Evolutionary conservation across 2,888 invertebrate species (phyloP), one percentile per base, ranked within the genome.

Genomic region (Aporophyla lueneburgensis): DNA sequence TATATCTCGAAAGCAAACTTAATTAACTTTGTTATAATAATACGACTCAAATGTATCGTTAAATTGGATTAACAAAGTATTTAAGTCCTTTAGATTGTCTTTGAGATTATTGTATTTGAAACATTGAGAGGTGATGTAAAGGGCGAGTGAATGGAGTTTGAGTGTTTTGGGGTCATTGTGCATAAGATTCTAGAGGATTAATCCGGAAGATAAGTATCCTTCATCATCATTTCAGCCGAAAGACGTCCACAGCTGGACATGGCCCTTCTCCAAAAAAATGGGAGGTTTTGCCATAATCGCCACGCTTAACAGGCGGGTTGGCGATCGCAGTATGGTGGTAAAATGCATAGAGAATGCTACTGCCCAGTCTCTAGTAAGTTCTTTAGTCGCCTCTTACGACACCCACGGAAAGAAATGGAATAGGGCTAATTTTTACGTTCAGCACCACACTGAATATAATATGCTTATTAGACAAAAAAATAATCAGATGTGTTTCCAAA

Each of bases 21-120:
- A 94, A 94, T 94, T 94, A 94, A 93, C 90, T 91, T 86, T 87
- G 88, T 92, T 88, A 90, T 90, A 90, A 92, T 92, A 91, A 92
- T 92, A 91, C 88, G 91, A 89, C 81, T 87, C 16, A 76, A 73
- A 78, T 89, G 89, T 89, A 88, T 92, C 88, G 90, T 92, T 90
- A 88, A 91, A 91, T 90, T 89, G 87, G 84, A 68, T 87, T 87
- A 89, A 89, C 87, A 86, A 87, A 90, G 86, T 88, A 71, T 85
- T 73, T 72, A 69, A 74, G 21, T 49, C n/a, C n/a, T 56, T 68
- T 19, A 59, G 51, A 72, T 74, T 76, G 63, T 69, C 61, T 83
- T 67, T 56, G 24, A 78, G 78, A 78, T 83, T 78, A 83, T 71
- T 80, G 63, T 73, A 73, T 68, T 73, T 5, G 70, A 61, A 53